These are phyloP conservation scores for Papilio aristodemus DNA, from an alignment of 1,140 invertebrate genomes.

Conservation along the genomic window DNA sequence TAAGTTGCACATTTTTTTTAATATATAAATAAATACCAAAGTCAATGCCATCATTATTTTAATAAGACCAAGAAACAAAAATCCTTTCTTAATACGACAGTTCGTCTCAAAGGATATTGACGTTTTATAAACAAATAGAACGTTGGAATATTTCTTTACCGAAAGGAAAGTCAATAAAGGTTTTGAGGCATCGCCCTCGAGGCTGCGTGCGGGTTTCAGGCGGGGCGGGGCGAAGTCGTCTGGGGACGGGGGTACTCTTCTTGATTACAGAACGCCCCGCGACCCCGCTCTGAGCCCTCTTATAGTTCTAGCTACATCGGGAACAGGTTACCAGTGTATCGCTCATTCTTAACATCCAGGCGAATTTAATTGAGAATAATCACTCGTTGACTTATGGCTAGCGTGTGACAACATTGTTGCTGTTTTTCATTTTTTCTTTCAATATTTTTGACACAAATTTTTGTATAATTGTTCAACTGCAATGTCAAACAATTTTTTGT, in stretches of 20 bases:
- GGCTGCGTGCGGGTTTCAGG: slow-evolving; percentile 63
- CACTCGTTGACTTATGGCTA: too few relatives aligned
- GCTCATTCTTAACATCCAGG: slow-evolving; percentile 50
- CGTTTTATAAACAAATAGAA: slow-evolving; percentile 67
- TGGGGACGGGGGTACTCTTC: slow-evolving; percentile 78
- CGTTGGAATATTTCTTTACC: slow-evolving; percentile 68
- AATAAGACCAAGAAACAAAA: slow-evolving; percentile 2
- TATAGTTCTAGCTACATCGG: slow-evolving; percentile 46
- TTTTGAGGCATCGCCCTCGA: slow-evolving; percentile 75
- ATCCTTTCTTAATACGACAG: slow-evolving; percentile 25
- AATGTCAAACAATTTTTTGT: too few relatives aligned
- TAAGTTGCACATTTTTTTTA: too few relatives aligned
- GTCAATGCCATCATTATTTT: too few relatives aligned
- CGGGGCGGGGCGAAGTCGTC: slow-evolving; percentile 50
- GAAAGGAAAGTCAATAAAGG: slow-evolving; percentile 75
- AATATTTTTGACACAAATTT: too few relatives aligned
- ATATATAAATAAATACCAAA: too few relatives aligned
- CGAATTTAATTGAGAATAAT: slow-evolving; percentile 24
- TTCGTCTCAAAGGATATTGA: slow-evolving; percentile 42
- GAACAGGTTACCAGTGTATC: slow-evolving; percentile 59
- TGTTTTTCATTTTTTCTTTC: too few relatives aligned
- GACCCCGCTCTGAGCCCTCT: slow-evolving; percentile 41
- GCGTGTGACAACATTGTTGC: too few relatives aligned
- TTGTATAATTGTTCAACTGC: too few relatives aligned
- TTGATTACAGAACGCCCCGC: slow-evolving; percentile 76